Evolutionary conservation across 1,140 invertebrate species (phyloP), one percentile per base, ranked within the genome.

Genomic region (Gryon sp.): DNA sequence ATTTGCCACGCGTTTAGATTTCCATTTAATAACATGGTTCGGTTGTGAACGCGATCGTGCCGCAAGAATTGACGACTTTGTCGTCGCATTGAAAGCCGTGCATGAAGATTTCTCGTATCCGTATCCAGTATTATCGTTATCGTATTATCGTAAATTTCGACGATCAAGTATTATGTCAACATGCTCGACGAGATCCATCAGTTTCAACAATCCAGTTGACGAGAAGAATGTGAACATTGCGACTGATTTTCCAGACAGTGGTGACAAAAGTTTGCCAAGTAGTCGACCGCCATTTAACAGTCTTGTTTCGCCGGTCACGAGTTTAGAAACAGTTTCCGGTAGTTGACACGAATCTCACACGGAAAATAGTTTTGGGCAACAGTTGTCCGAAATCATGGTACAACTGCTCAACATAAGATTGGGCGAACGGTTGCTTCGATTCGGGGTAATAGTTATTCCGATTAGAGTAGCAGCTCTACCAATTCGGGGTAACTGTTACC

Each of bases 91-190:
- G 2, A 93, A 94, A 84, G 91, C 93, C 62, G 84, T 98, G 5
- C 96, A 98, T 82, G 91, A 93, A n/a, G 96, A 98, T 84, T 97
- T 98, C 88, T 87, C 91, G 43, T 96, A 96, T 92, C 96, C 96
- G 0, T 95, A 95, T 86, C 96, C 97, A 0, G 90, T 90, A 16
- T 78, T 91, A 18, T 84, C 83, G 1, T 38, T 87, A 5, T 80
- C 82, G 2, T 80, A 74, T 8, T 52, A 87, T 3, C 83, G 85
- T 15, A 87, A 82, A 41, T 81, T 84, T 40, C 60, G 86, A 14
- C 80, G 83, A 45, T 76, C 83, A 0, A 88, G 86, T 22, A 74
- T 86, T 1, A 83, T 81, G 0, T 87, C 85, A 0, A 3, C 84
- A 6, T 79, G 79, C 24, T 87, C 85, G 0, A 72, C 77, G 16